A percentile compares a stretch with the other conserved stretches of the same genome.
These are phyloP conservation scores for Falcunculus frontatus DNA, from an alignment of 2,113 vertebrate genomes.

Conservation along the genomic window DNA sequence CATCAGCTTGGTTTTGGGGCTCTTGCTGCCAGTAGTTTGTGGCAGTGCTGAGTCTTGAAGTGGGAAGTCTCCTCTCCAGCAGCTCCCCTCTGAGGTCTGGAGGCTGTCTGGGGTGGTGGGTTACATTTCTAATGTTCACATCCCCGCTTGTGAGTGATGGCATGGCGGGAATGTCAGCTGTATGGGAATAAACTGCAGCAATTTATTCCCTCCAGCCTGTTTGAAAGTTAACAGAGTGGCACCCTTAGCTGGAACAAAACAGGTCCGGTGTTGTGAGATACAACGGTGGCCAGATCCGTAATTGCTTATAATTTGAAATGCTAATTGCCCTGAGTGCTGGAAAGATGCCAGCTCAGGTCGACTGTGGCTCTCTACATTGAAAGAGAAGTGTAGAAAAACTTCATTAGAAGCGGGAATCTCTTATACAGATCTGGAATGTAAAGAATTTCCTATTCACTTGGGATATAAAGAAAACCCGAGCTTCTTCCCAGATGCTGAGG, in stretches of 20 bases:
- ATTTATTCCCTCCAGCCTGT: constrained; percentile 26
- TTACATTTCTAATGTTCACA: constrained; percentile 46
- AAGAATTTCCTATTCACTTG: constrained; percentile 58
- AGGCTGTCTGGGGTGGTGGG: constrained; percentile 51
- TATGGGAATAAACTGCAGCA: constrained; percentile 48
- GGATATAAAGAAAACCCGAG: constrained; percentile 44
- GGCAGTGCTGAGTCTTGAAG: neutral
- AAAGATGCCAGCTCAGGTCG: neutral
- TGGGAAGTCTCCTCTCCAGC: neutral
- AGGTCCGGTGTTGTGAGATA: neutral
- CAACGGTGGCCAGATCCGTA: neutral
- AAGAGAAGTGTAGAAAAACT: neutral
- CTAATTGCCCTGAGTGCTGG: neutral
- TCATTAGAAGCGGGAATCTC: neutral
- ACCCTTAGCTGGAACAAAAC: neutral
- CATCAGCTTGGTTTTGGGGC: neutral
- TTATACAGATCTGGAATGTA: constrained; percentile 40
- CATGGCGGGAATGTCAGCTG: constrained; percentile 67
- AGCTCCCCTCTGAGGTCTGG: neutral
- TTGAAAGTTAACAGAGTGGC: neutral
- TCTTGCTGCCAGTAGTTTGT: constrained; percentile 12
- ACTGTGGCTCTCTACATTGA: neutral
- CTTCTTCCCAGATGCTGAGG: neutral
- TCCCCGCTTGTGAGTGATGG: constrained; percentile 55
- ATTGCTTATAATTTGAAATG: neutral